Percentiles rank a stretch among this genome's conserved stretches.
Conservation (phyloP, 2,113 vertebrate genomes). For the Theristicus caerulescens region DNA sequence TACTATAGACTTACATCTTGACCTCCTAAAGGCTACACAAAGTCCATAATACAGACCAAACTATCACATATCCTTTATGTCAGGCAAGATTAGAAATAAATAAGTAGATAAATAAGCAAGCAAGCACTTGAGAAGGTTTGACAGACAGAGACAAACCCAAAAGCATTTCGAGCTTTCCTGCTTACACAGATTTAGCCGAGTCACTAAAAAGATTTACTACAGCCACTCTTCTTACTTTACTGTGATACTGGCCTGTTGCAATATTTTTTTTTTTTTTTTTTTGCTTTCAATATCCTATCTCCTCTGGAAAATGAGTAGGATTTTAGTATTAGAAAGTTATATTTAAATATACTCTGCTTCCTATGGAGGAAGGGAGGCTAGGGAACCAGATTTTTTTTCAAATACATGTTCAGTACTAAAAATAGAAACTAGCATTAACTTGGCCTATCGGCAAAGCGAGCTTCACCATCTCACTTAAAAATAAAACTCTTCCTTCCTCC, state of each 20-base stretch:
- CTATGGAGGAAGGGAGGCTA: neutral
- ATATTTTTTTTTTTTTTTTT: neutral
- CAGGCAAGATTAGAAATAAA: neutral
- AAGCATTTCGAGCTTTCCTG: neutral
- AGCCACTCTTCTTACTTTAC: neutral
- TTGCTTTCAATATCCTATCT: neutral
- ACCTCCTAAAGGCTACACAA: neutral
- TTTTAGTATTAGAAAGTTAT: neutral
- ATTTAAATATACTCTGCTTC: neutral
- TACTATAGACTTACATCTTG: neutral
- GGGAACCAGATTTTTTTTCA: neutral
- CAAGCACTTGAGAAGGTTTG: neutral
- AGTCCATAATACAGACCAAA: neutral
- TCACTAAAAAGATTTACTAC: neutral
- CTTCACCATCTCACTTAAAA: neutral
- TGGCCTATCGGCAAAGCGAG: neutral
- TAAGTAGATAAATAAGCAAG: neutral
- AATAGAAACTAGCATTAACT: neutral
- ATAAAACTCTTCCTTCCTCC: neutral
- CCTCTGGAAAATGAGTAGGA: neutral
- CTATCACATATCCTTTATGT: neutral
- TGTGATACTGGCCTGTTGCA: neutral
- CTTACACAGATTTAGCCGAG: neutral
- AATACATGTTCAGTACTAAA: neutral
- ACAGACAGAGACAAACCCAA: neutral